phyloP scores from a whole-genome alignment of 2,888 invertebrate species.

The Pteria penguin region DNA sequence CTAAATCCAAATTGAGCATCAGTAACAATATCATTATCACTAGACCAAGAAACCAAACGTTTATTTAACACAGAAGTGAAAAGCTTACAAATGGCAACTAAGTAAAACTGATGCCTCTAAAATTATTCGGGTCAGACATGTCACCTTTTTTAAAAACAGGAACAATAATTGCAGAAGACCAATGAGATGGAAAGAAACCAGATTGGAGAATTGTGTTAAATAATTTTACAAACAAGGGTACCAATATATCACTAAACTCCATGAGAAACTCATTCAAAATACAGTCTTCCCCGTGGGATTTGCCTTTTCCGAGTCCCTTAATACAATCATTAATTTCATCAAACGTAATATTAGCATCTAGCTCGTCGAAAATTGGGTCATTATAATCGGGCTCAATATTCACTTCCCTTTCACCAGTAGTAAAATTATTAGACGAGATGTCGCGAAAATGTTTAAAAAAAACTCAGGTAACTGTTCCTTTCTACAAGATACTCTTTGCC shows the following conservation, averaged over 20 bases:
- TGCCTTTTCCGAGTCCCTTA: background rate
- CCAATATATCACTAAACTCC: background rate
- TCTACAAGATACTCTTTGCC: background rate
- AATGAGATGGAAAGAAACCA: background rate
- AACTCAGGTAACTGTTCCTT: background rate
- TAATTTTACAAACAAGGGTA: background rate
- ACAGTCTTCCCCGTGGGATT: background rate
- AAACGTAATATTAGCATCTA: background rate
- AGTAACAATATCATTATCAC: conserved; percentile 4
- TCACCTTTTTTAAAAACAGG: conserved; percentile 17
- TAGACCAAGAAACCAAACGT: conserved; percentile 13
- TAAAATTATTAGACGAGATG: background rate
- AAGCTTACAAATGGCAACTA: conserved; percentile 3
- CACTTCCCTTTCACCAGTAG: background rate
- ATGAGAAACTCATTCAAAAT: conserved; percentile 15
- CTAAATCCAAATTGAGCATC: conserved; percentile 22
- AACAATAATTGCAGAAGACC: conserved; percentile 12
- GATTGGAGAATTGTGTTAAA: conserved; percentile 13
- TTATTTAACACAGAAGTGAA: conserved; percentile 18
- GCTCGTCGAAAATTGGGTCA: background rate
- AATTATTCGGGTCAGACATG: background rate
- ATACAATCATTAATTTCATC: background rate
- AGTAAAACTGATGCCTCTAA: too few relatives aligned
- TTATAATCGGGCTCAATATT: background rate
- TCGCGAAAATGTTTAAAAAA: background rate